Conservation (phyloP, 2,797 vertebrate species). For the Hippocampus kuda region DNA sequence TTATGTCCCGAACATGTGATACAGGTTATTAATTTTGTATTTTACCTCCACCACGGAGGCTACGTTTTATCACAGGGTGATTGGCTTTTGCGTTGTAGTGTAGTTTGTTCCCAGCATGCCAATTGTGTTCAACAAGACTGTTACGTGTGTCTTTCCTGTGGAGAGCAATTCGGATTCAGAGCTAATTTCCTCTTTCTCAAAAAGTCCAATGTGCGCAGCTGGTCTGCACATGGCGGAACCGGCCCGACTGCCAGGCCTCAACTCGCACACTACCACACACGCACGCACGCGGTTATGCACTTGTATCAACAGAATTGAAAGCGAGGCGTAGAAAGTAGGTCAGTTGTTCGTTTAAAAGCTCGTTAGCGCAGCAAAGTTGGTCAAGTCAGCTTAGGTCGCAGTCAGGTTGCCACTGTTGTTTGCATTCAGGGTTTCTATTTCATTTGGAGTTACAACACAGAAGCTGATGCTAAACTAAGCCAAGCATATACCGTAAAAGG, state of each 20-base stretch:
- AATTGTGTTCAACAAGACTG: not conserved
- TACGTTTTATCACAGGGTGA: no score
- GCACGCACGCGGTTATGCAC: not conserved
- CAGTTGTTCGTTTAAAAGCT: not conserved
- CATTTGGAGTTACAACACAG: not conserved
- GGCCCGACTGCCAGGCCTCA: not conserved
- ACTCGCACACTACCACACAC: not conserved
- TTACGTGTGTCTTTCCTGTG: not conserved
- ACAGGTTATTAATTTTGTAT: no score
- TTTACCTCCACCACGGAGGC: no score
- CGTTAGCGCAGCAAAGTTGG: not conserved
- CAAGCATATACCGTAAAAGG: no score
- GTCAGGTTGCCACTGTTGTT: not conserved
- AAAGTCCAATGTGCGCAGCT: not conserved
- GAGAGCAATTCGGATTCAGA: not conserved
- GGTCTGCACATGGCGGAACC: not conserved
- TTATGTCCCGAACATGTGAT: no score
- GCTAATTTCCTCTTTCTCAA: not conserved
- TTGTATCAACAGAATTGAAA: not conserved
- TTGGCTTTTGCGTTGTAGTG: no score
- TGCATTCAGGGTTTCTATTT: not conserved
- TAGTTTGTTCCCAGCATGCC: not conserved
- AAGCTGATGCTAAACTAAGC: no score
- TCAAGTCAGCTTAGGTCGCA: not conserved
- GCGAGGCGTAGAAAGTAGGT: constrained; percentile 2